Conservation (phyloP, 2,797 vertebrate genomes). For the Chrosomus eos region DNA sequence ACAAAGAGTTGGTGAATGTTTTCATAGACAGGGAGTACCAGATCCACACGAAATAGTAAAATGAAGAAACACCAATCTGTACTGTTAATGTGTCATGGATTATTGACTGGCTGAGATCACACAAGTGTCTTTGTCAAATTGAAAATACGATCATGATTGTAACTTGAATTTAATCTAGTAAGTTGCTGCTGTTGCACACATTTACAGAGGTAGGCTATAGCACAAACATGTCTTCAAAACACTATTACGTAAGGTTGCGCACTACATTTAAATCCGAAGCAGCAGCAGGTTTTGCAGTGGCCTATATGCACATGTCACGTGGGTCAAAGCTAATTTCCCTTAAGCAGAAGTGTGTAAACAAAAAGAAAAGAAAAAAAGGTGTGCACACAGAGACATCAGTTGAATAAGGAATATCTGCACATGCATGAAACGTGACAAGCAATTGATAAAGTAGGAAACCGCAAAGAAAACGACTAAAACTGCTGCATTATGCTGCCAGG, state of each 20-base stretch:
- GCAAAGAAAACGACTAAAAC: neutral
- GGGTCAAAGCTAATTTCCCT: neutral
- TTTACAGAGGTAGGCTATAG: neutral
- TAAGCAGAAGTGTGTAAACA: conserved; percentile 1
- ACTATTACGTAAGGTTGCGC: neutral
- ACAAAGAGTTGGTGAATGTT: neutral
- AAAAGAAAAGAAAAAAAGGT: neutral
- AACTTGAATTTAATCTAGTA: neutral
- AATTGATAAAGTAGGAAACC: neutral
- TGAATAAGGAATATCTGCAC: neutral
- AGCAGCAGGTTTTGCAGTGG: neutral
- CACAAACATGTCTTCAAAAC: neutral
- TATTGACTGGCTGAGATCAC: neutral
- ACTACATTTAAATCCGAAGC: neutral
- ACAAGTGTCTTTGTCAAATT: neutral
- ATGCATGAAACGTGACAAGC: neutral
- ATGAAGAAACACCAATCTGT: neutral
- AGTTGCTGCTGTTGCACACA: neutral
- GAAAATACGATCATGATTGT: neutral
- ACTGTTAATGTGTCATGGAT: neutral
- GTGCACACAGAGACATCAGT: neutral
- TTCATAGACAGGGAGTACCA: neutral
- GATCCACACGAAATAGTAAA: neutral
- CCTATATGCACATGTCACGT: neutral
- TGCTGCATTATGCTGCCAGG: too few species aligned